Percentiles rank a stretch among this genome's conserved stretches.
These are phyloP conservation scores for Thecophora atra DNA, from an alignment of 2,888 invertebrate species.

Conservation along the genomic window DNA sequence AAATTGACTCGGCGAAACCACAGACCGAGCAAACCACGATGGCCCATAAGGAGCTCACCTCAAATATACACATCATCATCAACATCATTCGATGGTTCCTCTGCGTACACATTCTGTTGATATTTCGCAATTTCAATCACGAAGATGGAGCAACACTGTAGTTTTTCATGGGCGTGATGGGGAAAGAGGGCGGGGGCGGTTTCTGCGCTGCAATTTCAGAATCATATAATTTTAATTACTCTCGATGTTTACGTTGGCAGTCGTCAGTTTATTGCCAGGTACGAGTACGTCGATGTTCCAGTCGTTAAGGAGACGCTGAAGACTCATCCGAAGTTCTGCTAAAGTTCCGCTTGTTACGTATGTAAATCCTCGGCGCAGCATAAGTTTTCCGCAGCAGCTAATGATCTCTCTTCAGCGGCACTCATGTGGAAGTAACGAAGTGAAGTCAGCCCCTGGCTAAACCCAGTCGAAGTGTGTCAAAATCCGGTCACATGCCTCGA, in stretches of 20 bases:
- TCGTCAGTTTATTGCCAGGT: not conserved
- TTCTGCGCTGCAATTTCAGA: not conserved
- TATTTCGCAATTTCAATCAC: not conserved
- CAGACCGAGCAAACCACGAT: not conserved
- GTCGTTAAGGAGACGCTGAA: not conserved
- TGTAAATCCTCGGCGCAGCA: not conserved
- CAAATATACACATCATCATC: not conserved
- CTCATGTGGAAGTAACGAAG: constrained; percentile 57
- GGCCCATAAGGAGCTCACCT: not conserved
- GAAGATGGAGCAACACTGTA: not conserved
- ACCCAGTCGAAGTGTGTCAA: not conserved
- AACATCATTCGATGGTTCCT: not conserved
- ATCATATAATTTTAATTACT: not conserved
- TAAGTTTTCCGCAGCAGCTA: constrained; percentile 46
- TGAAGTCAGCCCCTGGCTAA: not conserved
- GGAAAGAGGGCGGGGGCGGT: not conserved
- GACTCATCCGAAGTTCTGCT: not conserved
- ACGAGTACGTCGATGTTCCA: not conserved
- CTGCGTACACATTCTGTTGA: not conserved
- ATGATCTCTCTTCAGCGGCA: constrained; percentile 61
- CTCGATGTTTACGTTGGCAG: not conserved
- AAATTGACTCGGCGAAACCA: not conserved
- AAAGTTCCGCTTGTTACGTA: constrained; percentile 6
- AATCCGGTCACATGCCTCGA: constrained; percentile 3
- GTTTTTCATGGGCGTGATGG: not conserved